Evolutionary conservation across 1,140 invertebrate genomes (phyloP), one percentile per base, ranked within the genome.

Genomic region (Drosophila nikananu): DNA sequence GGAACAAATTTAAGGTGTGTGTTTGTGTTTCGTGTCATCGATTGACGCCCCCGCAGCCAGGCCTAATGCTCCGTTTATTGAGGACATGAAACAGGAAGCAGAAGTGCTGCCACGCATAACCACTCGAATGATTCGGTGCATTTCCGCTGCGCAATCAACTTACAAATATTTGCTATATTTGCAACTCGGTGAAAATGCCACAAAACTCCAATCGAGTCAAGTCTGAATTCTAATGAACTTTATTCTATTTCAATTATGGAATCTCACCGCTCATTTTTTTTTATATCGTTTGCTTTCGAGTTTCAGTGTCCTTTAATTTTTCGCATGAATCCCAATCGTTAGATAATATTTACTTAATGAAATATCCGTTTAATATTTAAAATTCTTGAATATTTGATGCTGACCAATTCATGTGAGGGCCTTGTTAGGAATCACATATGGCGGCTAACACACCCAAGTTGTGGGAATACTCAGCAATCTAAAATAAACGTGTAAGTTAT

Each of bases 121-220:
- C 76, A 46, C 41, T 55, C 49, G 25, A 79, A 60, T 72, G 77
- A 54, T 54, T 46, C 42, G 64, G 37, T 79, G 77, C 64, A 78
- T 70, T 79, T 78, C 75, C 75, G 65, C 54, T 55, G 59, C 60
- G 35, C 65, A 79, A 79, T 79, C 54, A 72, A 79, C 71, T 79
- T 79, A 79, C 52, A 72, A 71, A 71, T 57, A 64, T 70, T 58
- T 78, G 21, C 23, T 52, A 52, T 77, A 58, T 59, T 37, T 37
- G 35, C 42, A 70, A 23, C 49, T 41, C 7, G 10, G 41, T 32
- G 6, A 12, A 37, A 54, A 68, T 30, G 54, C 32, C 27, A 49
- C 58, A 59, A 60, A 49, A 55, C 17, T 35, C 10, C 17, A 41
- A 52, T 46, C 42, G 41, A 42, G 49, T 7, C 74, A 68, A 57